Evolutionary conservation across 2,797 vertebrate species (phyloP), one percentile per base, ranked within the genome.

Genomic region (Phyllotis vaccarum): DNA sequence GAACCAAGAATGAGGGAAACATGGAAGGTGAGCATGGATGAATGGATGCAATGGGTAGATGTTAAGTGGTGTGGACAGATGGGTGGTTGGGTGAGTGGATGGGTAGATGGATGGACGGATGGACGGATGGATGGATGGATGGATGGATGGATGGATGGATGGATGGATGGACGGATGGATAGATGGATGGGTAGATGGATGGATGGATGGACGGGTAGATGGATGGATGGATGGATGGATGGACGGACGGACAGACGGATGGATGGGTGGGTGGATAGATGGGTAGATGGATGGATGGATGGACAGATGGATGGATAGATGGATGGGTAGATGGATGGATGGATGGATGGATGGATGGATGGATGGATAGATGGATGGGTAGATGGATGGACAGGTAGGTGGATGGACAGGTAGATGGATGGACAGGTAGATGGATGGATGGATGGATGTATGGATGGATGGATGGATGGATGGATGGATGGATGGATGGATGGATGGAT

Each of bases 321-420:
- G 58, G 22, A 16, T 6, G 31, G 31, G 34, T 34, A 5, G 29
- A 27, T 24, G 17, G 3, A 37, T 9, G 3, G 68, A 5, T 19
- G 17, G 19, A 22, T 37, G n/a, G n/a, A 3, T 37, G 19, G n/a
- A 9, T 37, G 17, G 13, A 21, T 62, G 60, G 24, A 27, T 62
- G 22, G 24, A 27, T 27, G 22, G 60, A 14, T n/a, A 19, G 62
- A 31, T 4, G 29, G 2, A 64, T 31, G 11, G 62, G 31, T 64
- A 10, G 62, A 29, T 3, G 1, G 7, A 9, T 27, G 7, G 5
- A 62, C 10, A 10, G 24, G 27, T 62, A 24, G 24, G 1, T 3
- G 8, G 9, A 62, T 62, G 62, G 8, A 54, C 17, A 3, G 54
- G 10, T 72, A 21, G 7, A 37, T 21, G 5, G 0, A 40, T 72